Base-by-base conservation (phyloP, 2,113 vertebrate genomes). In the Eulacestoma nigropectus region DNA sequence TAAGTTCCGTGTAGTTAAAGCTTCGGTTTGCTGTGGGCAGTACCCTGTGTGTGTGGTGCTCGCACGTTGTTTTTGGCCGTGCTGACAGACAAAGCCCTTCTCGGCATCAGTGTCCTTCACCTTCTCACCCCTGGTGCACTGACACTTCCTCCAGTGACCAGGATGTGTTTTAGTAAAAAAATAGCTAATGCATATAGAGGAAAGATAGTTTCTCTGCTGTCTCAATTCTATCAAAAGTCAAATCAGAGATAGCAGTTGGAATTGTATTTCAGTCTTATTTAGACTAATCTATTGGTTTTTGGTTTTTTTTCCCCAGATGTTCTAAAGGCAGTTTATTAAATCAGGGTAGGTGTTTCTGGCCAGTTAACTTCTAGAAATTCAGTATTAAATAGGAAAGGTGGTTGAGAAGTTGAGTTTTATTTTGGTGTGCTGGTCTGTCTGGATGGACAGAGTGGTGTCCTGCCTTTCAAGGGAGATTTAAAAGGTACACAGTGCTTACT, bases 401-500 rank as follows among this genome's bases (percentile, higher is more conserved):
- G 14, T 35, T 60, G 63, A 73, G 67, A 42, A 57, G 35, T 37
- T 84, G 37, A 44, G 3, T 59, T 91, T 78, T 63, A 8, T 68
- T 90, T 91, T 89, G 49, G 26, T 69, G 57, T 87, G 79, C 44
- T 91, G 52, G 47, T 93, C 76, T 96, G 80, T 96, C 97, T 97
- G 98, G 97, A 97, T 97, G 95, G 97, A 98, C 96, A 96, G 96
- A 97, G 97, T 7, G 89, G 92, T 93, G 77, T 98, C 98, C 98
- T 96, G 84, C 96, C 98, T 98, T 98, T 97, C 87, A 87, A 94
- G 97, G 97, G 35, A 81, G 97, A 97, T 97, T 98, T 98, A 97
- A 97, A 97, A 98, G 98, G 97, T 98, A 97, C 98, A 98, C 97
- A 64, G 97, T 99, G 99, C 99, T 99, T 99, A 99, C 98, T 99